Evolutionary conservation across 2,113 vertebrate genomes (phyloP).

Genomic region (Toxotes chatareus): DNA sequence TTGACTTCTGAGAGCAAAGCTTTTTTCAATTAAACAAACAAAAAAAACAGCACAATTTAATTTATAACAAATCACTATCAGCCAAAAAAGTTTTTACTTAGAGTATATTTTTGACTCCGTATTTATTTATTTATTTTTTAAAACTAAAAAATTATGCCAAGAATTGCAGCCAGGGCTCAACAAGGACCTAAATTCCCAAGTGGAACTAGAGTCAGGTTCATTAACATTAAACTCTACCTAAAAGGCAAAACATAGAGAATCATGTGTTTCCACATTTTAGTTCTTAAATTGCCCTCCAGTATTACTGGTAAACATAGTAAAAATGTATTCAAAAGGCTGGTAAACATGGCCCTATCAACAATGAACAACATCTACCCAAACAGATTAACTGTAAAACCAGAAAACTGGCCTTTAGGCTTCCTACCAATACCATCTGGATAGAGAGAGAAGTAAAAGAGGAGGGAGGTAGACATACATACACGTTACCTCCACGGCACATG

Average conservation of each 20-base stretch:
- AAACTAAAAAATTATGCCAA: background rate
- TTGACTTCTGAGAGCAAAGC: background rate
- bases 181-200: background rate
- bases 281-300: conserved; percentile 22
- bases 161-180: background rate
- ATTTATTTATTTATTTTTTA: no score
- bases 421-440: background rate
- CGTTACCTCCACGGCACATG: background rate
- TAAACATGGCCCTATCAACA: background rate
- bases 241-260: background rate
- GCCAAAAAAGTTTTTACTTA: background rate
- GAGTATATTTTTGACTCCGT: background rate
- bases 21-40: background rate
- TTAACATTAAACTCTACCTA: background rate
- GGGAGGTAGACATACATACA: background rate
- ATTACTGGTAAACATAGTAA: conserved; percentile 14
- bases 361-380: background rate
- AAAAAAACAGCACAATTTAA: background rate
- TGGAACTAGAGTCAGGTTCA: background rate
- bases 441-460: background rate
- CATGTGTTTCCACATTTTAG: background rate
- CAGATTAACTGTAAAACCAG: background rate
- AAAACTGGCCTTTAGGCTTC: background rate
- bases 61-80: background rate
- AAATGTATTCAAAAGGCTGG: background rate